Conservation (phyloP, 2,113 vertebrate genomes). For the Ondatra zibethicus region DNA sequence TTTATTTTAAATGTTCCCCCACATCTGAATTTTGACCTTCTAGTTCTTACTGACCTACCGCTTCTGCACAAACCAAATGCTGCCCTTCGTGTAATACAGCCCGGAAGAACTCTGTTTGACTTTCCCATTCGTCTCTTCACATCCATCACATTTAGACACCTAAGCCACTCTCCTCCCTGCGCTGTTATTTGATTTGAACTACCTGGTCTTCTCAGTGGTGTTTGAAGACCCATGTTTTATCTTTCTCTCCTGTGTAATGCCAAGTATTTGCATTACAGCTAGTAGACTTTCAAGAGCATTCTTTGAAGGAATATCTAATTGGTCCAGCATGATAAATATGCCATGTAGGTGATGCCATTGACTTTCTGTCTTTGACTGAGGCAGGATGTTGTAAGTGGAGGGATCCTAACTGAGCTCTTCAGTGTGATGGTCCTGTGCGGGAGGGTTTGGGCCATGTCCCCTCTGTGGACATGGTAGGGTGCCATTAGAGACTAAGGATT, state of each 20-base stretch:
- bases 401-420: background rate
- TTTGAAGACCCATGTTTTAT: background rate
- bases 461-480: background rate
- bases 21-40: background rate
- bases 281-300: background rate
- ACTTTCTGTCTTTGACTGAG: background rate
- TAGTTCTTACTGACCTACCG: background rate
- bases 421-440: background rate
- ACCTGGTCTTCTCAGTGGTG: background rate
- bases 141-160: background rate
- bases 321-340: background rate
- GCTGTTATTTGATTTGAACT: background rate
- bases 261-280: background rate
- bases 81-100: background rate
- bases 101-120: background rate
- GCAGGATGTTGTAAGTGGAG: background rate
- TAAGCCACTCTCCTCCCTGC: background rate
- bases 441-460: background rate
- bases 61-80: background rate
- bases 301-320: constrained; percentile 18
- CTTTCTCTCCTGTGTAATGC: background rate
- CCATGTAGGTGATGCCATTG: background rate
- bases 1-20: background rate
- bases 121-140: no score
- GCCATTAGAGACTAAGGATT: background rate